Evolutionary conservation across 1,140 invertebrate species (phyloP), one percentile per base, ranked within the genome.

Genomic region (Potamilus streckersoni): DNA sequence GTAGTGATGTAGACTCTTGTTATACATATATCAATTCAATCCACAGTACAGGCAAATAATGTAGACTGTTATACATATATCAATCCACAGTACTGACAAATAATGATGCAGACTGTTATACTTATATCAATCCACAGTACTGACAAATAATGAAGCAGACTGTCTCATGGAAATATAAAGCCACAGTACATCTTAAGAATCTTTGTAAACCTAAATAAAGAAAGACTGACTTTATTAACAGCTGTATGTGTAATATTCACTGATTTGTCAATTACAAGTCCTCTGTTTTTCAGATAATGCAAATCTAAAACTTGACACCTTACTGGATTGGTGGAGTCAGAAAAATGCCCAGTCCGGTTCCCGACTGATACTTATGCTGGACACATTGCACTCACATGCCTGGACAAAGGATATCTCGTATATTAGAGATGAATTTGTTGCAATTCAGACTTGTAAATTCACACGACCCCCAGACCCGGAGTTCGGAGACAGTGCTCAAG

Each of bases 301-400:
- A 49, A 81, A 61, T 59, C 69, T 89, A 27, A 83, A 83, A 19
- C 67, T 87, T 49, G 80, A 87, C 56, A 83, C 79, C 23, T 60
- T 89, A 38, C 66, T 89, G 23, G 84, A 87, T 31, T 87, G 84
- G 87, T 89, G 87, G 87, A 31, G 73, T 23, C 80, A 80, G 38
- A 84, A 84, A 71, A 83, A 83, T 67, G 72, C 27, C 8, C 69
- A 74, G 11, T 82, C 81, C 60, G 87, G 84, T 38, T 79, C 87
- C 59, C 76, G 88, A 1, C 83, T 89, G 13, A 83, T 89, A 23
- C 77, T 89, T 11, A 71, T 89, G 16, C 78, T 89, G 57, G 88
- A 89, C 69, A 83, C 88, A 38, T 66, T 71, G 19, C 79, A 85
- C 68, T 88, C 87, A 17, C 83, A 82, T 67, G 65, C 79, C 70